Base-by-base conservation (phyloP, 2,113 vertebrate genomes). In the Istiophorus platypterus region DNA sequence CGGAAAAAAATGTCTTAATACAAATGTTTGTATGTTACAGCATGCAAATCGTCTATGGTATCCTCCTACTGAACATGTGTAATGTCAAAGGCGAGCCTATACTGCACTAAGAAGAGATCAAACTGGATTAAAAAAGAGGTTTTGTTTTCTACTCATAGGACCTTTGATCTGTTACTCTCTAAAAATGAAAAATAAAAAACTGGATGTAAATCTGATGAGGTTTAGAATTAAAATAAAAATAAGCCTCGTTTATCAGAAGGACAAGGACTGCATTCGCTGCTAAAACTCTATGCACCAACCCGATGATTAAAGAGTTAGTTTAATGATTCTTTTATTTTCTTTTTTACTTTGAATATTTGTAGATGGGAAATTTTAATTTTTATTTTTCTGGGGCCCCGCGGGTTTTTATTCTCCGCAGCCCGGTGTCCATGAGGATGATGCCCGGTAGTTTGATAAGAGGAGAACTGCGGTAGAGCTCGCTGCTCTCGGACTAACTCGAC, bases 1-100 rank as follows among this genome's bases (percentile, higher is more conserved):
- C 89, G 72, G n/a, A n/a, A n/a, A n/a, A n/a, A 81, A 92, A 90
- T 94, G 96, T 97, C 96, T 97, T 97, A 97, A 96, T 91, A 88
- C 92, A 90, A 90, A 96, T 95, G 95, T 97, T 97, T 96, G 96
- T 97, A 97, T 97, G 96, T 97, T 95, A 95, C 94, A 95, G 97
- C 97, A 97, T 97, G 97, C 96, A 97, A 96, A 96, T 96, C 93
- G 95, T 96, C 95, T 95, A 90, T 93, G 85, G 87, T 93, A 92
- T 93, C 90, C 89, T 96, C 95, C 94, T 91, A 91, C 93, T 61
- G 85, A 95, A 93, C 93, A 95, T 94, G 95, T 95, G 93, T 89
- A 86, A 89, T 90, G 89, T 91, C 86, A 93, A 95, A 93, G 92
- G 93, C 67, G 91, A 95, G 93, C 94, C 91, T 94, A 64, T 77